These are phyloP conservation scores for Synergus gifuensis DNA, from an alignment of 2,888 invertebrate genomes.

Conservation along the genomic window DNA sequence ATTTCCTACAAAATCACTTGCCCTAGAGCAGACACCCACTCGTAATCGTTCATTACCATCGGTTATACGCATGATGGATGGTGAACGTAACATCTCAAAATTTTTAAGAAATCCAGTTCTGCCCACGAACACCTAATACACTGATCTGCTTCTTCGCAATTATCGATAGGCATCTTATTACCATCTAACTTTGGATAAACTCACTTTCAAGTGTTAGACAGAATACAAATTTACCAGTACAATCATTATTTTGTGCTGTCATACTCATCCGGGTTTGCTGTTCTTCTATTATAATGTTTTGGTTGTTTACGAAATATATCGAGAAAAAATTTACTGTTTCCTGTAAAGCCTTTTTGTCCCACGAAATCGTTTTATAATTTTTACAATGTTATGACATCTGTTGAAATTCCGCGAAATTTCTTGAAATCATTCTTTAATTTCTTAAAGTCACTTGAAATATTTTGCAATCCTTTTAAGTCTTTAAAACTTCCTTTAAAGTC, in stretches of 20 bases:
- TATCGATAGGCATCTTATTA: conserved; percentile 18
- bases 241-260: background rate
- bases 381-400: too few relatives aligned
- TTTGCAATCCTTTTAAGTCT: too few relatives aligned
- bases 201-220: background rate
- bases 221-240: background rate
- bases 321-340: background rate
- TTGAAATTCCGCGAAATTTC: too few relatives aligned
- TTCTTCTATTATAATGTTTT: background rate
- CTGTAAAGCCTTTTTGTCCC: too few relatives aligned
- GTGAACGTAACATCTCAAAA: conserved; percentile 1
- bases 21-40: conserved; percentile 11
- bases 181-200: background rate
- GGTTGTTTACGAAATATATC: background rate
- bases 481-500: too few relatives aligned
- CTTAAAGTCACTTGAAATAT: too few relatives aligned
- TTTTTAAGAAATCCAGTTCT: conserved; percentile 18
- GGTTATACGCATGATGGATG: background rate
- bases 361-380: too few relatives aligned
- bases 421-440: too few relatives aligned
- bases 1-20: conserved; percentile 17
- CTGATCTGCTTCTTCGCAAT: conserved; percentile 5
- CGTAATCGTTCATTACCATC: background rate
- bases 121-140: conserved; percentile 6
- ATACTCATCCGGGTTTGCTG: background rate